Conservation (phyloP, 2,888 invertebrate species). For the Pristionchus arcanus region DNA sequence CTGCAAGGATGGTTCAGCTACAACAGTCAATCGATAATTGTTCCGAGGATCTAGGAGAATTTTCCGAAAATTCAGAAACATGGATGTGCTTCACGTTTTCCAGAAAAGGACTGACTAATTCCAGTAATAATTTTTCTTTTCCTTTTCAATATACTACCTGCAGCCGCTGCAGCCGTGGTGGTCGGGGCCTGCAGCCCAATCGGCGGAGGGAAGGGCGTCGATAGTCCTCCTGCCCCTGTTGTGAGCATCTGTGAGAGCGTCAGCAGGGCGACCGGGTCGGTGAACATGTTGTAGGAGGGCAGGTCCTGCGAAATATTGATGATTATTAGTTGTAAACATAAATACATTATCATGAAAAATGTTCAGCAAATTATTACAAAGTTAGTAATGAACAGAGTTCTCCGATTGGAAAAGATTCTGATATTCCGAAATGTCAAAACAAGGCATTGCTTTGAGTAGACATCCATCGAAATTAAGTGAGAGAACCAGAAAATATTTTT, state of each 20-base stretch:
- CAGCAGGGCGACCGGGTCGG: slow-evolving; percentile 48
- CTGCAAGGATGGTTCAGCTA: slow-evolving; percentile 23
- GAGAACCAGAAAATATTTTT: too few species aligned
- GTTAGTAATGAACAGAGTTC: too few species aligned
- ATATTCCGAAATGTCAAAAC: too few species aligned
- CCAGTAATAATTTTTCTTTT: too few species aligned
- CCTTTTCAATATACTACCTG: background rate
- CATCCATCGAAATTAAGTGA: too few species aligned
- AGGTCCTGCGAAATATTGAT: background rate
- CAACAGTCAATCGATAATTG: background rate
- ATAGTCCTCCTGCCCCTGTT: background rate
- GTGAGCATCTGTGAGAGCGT: slow-evolving; percentile 42
- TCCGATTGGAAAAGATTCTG: too few species aligned
- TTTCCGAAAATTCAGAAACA: too few species aligned
- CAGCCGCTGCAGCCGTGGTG: background rate
- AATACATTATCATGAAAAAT: too few species aligned
- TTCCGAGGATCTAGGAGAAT: background rate
- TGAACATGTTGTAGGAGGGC: slow-evolving; percentile 49
- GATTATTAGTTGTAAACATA: too few species aligned
- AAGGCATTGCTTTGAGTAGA: too few species aligned
- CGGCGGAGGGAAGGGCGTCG: background rate
- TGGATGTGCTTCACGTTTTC: background rate
- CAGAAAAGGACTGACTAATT: background rate
- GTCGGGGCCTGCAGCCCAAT: background rate
- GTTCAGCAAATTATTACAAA: too few species aligned